Percentiles rank a stretch among this genome's conserved stretches.
Conservation (phyloP, 2,113 vertebrate genomes). For the Alethe diademata region DNA sequence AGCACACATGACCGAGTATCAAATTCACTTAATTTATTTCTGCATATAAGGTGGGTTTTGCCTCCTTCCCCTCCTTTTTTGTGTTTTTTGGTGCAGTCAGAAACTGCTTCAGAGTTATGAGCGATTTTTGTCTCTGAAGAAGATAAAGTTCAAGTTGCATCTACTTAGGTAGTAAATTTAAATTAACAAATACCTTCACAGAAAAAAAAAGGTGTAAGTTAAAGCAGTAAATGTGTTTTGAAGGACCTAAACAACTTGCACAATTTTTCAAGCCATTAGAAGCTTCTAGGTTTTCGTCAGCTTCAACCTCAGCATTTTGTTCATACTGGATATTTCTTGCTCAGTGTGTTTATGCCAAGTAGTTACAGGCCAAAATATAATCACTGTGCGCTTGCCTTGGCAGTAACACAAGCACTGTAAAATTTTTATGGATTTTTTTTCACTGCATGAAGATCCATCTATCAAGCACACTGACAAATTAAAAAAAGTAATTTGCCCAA, state of each 20-base stretch:
- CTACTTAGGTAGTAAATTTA: not conserved
- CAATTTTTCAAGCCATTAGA: not conserved
- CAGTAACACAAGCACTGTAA: slow-evolving; percentile 12
- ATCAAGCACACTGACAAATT: slow-evolving; percentile 39
- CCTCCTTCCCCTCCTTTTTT: not conserved
- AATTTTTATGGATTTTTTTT: slow-evolving; percentile 42
- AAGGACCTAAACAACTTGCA: not conserved
- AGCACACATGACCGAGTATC: not conserved
- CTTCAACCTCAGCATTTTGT: slow-evolving; percentile 4
- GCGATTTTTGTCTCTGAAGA: not conserved
- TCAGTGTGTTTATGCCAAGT: slow-evolving; percentile 15
- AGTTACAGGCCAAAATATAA: slow-evolving; percentile 33
- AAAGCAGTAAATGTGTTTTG: not conserved
- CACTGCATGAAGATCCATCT: not conserved
- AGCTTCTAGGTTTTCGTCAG: slow-evolving; percentile 10
- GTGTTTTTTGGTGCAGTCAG: not conserved
- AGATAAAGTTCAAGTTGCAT: not conserved
- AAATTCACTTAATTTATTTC: not conserved
- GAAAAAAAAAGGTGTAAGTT: not conserved
- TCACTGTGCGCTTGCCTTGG: not conserved
- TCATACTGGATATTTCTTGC: slow-evolving; percentile 14
- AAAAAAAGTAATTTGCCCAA: slow-evolving; percentile 1
- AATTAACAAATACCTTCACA: not conserved
- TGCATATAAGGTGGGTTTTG: not conserved
- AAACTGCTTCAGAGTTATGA: not conserved